phyloP scores from a whole-genome alignment of 2,113 vertebrate species.

The Strix aluco region DNA sequence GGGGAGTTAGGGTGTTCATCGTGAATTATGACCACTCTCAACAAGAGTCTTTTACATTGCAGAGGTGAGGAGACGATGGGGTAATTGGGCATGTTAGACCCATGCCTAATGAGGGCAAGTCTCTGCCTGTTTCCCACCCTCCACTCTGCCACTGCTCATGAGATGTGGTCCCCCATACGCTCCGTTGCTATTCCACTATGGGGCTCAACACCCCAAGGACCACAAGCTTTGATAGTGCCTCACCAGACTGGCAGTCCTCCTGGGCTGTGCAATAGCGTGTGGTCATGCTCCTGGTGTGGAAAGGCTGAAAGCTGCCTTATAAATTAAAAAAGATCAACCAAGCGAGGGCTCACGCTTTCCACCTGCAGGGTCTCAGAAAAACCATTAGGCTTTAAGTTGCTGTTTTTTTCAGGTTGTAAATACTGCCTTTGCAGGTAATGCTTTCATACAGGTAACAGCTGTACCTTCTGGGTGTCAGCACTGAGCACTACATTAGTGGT shows the following conservation, averaged over 20 bases:
- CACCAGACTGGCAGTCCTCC: background rate
- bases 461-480: background rate
- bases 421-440: background rate
- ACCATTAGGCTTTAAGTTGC: background rate
- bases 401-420: background rate
- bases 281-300: background rate
- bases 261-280: fast-evolving
- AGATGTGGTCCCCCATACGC: background rate
- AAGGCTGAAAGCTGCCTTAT: background rate
- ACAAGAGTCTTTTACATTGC: conserved; percentile 63
- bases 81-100: conserved; percentile 54
- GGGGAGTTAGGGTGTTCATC: conserved; percentile 15
- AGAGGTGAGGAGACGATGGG: conserved; percentile 64
- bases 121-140: conserved; percentile 23
- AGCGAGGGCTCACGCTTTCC: background rate
- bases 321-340: background rate
- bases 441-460: background rate
- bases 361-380: background rate
- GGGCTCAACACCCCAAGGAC: background rate
- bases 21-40: conserved; percentile 62
- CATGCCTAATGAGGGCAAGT: conserved; percentile 39
- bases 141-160: background rate
- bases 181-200: fast-evolving
- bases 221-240: background rate
- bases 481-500: background rate